Conservation (phyloP, 2,888 invertebrate genomes). For the Polydrusus tereticollis region DNA sequence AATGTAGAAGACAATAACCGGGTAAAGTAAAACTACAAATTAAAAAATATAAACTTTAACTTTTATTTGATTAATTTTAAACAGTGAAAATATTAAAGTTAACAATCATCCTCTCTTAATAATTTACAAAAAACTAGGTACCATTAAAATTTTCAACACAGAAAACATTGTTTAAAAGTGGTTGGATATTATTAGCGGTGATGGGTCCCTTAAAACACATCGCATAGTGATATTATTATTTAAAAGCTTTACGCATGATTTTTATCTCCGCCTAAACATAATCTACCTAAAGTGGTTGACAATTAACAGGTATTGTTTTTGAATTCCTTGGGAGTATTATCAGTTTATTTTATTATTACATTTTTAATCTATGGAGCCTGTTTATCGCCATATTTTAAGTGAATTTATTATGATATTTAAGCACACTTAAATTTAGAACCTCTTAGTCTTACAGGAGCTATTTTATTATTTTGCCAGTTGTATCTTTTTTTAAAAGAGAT, state of each 20-base stretch:
- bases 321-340: background rate
- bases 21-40: conserved; percentile 3
- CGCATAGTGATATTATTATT: background rate
- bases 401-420: too few species aligned
- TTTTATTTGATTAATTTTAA: conserved; percentile 26
- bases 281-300: background rate
- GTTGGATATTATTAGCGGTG: conserved; percentile 15
- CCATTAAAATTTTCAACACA: conserved; percentile 15
- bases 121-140: conserved; percentile 18
- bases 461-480: too few species aligned
- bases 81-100: conserved; percentile 24
- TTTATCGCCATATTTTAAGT: too few species aligned
- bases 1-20: background rate
- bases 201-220: conserved; percentile 29
- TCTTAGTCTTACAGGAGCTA: too few species aligned
- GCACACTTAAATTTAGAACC: too few species aligned
- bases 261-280: background rate
- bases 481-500: too few species aligned
- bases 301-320: background rate
- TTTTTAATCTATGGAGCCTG: background rate
- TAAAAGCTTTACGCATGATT: background rate
- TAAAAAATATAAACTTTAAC: conserved; percentile 36
- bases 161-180: conserved; percentile 13
- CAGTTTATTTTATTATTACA: background rate
- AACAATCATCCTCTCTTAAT: conserved; percentile 22